phyloP scores from a whole-genome alignment of 2,113 vertebrate species.

The Poecilia latipinna region DNA sequence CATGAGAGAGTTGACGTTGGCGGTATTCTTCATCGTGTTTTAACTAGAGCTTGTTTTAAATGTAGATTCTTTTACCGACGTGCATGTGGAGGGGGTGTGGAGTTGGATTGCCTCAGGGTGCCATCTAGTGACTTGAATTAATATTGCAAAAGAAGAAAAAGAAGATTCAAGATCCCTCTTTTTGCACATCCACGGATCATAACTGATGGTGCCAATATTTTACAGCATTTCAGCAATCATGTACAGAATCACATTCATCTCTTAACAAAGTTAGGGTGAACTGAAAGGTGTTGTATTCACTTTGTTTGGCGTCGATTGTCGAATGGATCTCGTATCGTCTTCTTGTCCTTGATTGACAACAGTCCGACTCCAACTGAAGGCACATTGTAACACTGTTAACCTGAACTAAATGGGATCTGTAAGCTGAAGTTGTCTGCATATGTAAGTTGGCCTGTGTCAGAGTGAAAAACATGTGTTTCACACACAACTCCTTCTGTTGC shows the following conservation, averaged over 20 bases:
- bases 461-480: slow-evolving; percentile 72
- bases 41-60: slow-evolving; percentile 76
- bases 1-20: slow-evolving; percentile 72
- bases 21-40: slow-evolving; percentile 73
- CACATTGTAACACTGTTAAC: slow-evolving; percentile 74
- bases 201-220: slow-evolving; percentile 64
- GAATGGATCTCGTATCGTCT: slow-evolving; percentile 67
- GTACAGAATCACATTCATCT: slow-evolving; percentile 59
- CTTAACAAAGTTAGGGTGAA: slow-evolving; percentile 31
- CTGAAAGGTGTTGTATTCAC: slow-evolving; percentile 52
- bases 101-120: slow-evolving; percentile 56
- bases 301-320: slow-evolving; percentile 71
- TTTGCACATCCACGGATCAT: slow-evolving; percentile 61
- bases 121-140: slow-evolving; percentile 70
- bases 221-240: slow-evolving; percentile 52
- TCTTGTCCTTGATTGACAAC: slow-evolving; percentile 64
- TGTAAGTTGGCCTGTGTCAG: slow-evolving; percentile 64
- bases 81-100: slow-evolving; percentile 64
- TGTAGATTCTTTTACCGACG: slow-evolving; percentile 66
- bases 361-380: slow-evolving; percentile 57
- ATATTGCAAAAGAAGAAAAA: slow-evolving; percentile 26
- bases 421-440: slow-evolving; percentile 51
- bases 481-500: slow-evolving; percentile 32
- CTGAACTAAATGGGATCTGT: slow-evolving; percentile 69
- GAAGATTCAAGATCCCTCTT: slow-evolving; percentile 34